Base-by-base conservation (phyloP, 2,888 invertebrate genomes). In the Drosophila quasianomalipes region DNA sequence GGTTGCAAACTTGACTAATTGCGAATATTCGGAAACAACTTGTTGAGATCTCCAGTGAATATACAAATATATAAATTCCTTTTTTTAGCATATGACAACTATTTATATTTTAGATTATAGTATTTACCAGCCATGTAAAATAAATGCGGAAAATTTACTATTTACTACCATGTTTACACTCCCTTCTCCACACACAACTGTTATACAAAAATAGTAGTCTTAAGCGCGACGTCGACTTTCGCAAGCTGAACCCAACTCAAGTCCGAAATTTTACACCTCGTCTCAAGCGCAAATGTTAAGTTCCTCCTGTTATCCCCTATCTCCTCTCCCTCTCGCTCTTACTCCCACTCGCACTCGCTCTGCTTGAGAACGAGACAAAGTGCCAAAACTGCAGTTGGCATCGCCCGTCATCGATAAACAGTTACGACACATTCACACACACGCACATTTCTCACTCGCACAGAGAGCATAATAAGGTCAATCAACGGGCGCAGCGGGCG, bases 401-500 rank as follows among this genome's bases (percentile, higher is more conserved):
- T 39, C 31, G 41, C 39, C 47, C 61, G 60, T 81, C 78, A 77
- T 81, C 75, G 80, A 74, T 86, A 80, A 85, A 80, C 90, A 76
- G 90, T 88, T 90, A 88, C 76, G 62, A 77, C 74, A 87, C 49
- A 79, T 75, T 78, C 52, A 66, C 62, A 51, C 47, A 30, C 49
- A 31, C 31, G 33, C 55, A 30, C 39, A 63, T 19, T 5, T 52
- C 57, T 44, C 58, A 41, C 33, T 33, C 22, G 14, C 54, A 14
- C 39, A 28, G 39, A 37, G 55, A 71, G 91, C 93, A 92, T 93
- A 86, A 86, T 89, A 89, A 91, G 91, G 91, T 89, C 91, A 90
- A 89, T 89, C 91, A 91, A 87, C 90, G 85, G 70, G 64, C 90
- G 73, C 91, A 89, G 91, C 86, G 76, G 91, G 91, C 83, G 89